phyloP scores from a whole-genome alignment of 1,140 invertebrate species.

The Bradynema listronoti region DNA sequence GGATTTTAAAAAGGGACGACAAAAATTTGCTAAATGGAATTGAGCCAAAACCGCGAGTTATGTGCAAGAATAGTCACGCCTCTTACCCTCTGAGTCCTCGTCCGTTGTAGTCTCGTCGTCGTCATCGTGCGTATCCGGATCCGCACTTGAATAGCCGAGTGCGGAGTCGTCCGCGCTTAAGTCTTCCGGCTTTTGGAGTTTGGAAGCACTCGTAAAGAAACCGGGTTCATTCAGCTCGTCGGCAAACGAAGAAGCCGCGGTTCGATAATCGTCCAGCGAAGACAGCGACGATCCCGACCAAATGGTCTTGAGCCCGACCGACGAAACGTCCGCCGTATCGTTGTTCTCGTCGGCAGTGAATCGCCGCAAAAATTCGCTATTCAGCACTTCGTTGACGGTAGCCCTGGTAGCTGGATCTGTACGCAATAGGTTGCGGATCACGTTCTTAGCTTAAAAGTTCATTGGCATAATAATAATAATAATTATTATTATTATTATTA shows the following conservation, averaged over 20 bases:
- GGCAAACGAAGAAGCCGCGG: not conserved
- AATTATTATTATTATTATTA: no score
- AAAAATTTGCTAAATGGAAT: no score
- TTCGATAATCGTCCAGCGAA: conserved; percentile 18
- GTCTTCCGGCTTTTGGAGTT: not conserved
- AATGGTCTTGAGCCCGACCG: not conserved
- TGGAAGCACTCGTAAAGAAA: conserved; percentile 14
- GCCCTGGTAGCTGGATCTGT: conserved; percentile 80
- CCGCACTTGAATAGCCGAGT: conserved; percentile 8
- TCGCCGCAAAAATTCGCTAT: conserved; percentile 62
- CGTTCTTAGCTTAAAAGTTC: conserved; percentile 73
- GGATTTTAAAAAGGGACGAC: no score
- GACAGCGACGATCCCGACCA: conserved; percentile 23
- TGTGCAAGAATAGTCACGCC: not conserved
- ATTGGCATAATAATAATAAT: no score
- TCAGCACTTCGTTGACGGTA: conserved; percentile 79
- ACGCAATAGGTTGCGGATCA: conserved; percentile 82
- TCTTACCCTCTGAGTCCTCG: not conserved
- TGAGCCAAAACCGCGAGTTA: no score
- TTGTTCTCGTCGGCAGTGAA: not conserved
- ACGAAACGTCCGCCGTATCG: not conserved
- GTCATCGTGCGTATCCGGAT: conserved; percentile 1
- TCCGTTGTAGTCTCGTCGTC: conserved; percentile 12
- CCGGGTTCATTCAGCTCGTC: not conserved
- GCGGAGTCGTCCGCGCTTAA: not conserved